phyloP scores from a whole-genome alignment of 2,797 vertebrate species.

The Antrozous pallidus region DNA sequence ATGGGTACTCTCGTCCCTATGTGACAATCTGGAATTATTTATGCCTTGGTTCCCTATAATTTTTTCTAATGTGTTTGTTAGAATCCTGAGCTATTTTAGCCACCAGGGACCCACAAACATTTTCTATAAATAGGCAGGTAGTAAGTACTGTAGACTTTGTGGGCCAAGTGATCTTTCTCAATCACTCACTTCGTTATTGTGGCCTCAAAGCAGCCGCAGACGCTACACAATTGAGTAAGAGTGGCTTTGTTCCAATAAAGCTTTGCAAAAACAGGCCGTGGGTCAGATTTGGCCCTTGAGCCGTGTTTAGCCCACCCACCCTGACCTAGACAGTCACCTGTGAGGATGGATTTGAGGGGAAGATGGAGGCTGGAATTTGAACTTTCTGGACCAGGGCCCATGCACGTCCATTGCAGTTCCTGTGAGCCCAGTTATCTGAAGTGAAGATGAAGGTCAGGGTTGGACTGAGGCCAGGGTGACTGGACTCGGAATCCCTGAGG shows the following conservation, averaged over 20 bases:
- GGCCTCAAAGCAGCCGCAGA: background rate
- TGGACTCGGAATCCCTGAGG: background rate
- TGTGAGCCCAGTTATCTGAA: background rate
- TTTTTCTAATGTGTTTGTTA: background rate
- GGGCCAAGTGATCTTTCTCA: background rate
- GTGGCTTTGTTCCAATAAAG: background rate
- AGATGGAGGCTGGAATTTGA: background rate
- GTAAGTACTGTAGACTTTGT: background rate
- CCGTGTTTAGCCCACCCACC: background rate
- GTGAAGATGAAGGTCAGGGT: background rate
- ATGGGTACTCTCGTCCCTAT: background rate
- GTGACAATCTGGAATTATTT: background rate
- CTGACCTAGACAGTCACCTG: background rate
- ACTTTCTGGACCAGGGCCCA: background rate
- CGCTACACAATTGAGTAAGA: background rate
- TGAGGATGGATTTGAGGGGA: background rate
- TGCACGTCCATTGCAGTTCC: background rate
- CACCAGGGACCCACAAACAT: background rate
- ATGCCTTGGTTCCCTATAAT: background rate
- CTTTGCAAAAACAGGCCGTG: background rate
- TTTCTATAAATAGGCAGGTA: background rate
- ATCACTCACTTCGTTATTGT: background rate
- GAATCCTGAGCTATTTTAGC: background rate
- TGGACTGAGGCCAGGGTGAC: background rate
- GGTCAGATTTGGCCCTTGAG: background rate